phyloP scores from a whole-genome alignment of 64 coral and sea anemone genomes.

The Montipora capricornis region DNA sequence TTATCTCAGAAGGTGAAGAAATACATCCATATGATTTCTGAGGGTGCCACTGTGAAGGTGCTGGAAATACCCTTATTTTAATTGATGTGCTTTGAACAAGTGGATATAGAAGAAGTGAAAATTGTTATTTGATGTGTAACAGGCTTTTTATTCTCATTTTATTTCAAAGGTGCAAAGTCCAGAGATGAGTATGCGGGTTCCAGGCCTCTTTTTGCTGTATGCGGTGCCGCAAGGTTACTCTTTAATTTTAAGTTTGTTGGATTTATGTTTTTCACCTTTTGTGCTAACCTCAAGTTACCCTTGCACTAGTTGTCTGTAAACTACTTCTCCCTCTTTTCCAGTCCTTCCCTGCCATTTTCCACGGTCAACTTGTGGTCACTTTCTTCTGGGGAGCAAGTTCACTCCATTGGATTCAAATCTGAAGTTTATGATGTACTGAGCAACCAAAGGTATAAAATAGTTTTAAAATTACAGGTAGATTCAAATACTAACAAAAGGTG shows the following conservation, averaged over 20 bases:
- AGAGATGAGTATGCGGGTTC: conserved; percentile 84
- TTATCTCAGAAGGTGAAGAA: too few species aligned
- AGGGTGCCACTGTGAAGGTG: too few species aligned
- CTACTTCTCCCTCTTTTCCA: too few species aligned
- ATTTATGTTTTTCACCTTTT: not conserved
- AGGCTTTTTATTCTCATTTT: not conserved
- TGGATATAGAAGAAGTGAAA: too few species aligned
- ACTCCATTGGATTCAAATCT: conserved; percentile 95
- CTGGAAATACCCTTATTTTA: too few species aligned
- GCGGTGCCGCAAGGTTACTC: conserved; percentile 95
- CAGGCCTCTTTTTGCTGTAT: conserved; percentile 94
- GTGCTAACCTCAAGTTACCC: not conserved
- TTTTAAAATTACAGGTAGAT: too few species aligned
- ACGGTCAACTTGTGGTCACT: conserved; percentile 98
- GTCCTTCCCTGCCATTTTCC: conserved; percentile 93
- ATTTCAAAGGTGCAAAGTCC: not conserved
- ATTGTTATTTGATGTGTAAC: too few species aligned
- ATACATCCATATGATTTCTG: too few species aligned
- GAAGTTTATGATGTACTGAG: conserved; percentile 94
- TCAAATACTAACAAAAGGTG: too few species aligned
- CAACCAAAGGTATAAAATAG: conserved; percentile 79
- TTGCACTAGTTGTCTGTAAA: too few species aligned
- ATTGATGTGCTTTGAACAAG: too few species aligned
- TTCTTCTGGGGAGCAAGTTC: conserved; percentile 85
- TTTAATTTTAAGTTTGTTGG: not conserved